A percentile compares a stretch with the other conserved stretches of the same genome.
These are phyloP conservation scores for Meriones psammophilus DNA, from an alignment of 2,797 vertebrate species.

Conservation along the genomic window DNA sequence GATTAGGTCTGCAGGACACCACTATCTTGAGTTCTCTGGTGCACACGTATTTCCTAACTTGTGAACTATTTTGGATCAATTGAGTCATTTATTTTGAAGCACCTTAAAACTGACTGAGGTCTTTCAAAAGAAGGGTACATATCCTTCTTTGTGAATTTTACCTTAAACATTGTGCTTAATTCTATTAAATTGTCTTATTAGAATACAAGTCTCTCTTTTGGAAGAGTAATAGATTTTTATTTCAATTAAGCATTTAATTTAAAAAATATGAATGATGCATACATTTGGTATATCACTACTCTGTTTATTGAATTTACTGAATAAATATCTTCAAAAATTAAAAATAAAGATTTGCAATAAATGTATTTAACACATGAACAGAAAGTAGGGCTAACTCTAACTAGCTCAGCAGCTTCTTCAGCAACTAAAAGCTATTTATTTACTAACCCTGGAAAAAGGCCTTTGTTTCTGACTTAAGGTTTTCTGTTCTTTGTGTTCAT, in stretches of 20 bases:
- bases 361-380: background rate
- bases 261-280: constrained; percentile 58
- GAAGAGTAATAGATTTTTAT: constrained; percentile 74
- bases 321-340: constrained; percentile 23
- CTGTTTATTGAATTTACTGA: constrained; percentile 58
- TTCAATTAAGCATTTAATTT: constrained; percentile 71
- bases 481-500: background rate
- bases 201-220: constrained; percentile 78
- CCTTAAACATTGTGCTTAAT: background rate
- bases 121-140: too few relatives aligned
- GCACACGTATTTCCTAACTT: background rate
- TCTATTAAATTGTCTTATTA: constrained; percentile 83
- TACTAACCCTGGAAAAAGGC: background rate
- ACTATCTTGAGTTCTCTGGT: background rate
- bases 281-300: constrained; percentile 52
- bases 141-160: too few relatives aligned
- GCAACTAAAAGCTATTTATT: background rate
- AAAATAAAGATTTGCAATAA: background rate
- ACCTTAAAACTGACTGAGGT: too few relatives aligned
- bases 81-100: background rate
- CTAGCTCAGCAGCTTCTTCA: background rate
- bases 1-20: background rate
- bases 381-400: background rate
- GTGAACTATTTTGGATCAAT: background rate
- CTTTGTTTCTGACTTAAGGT: background rate